A percentile compares a stretch with the other conserved stretches of the same genome.
Evolutionary conservation across 2,113 vertebrate genomes (phyloP).

Genomic region (Toxotes jaculatrix): DNA sequence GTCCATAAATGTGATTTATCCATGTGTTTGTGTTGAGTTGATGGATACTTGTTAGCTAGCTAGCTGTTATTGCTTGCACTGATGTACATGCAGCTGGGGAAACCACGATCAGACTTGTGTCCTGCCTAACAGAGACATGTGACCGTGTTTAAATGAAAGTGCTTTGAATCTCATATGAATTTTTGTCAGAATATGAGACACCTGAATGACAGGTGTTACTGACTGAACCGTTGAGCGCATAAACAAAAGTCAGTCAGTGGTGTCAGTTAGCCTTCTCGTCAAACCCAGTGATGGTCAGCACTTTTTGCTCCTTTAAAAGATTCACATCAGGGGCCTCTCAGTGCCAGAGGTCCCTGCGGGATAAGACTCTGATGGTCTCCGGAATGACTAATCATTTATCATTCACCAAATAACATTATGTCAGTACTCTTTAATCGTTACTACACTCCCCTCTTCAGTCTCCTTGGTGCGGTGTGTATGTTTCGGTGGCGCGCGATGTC

Average conservation of each 20-base stretch:
- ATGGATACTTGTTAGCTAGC: too few species aligned
- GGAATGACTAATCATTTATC: constrained; percentile 44
- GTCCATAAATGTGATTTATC: too few species aligned
- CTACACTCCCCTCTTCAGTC: constrained; percentile 19
- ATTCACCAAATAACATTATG: constrained; percentile 43
- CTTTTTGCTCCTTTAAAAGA: not conserved
- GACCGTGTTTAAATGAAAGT: not conserved
- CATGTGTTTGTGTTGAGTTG: too few species aligned
- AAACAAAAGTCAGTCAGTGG: not conserved
- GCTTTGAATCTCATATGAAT: not conserved
- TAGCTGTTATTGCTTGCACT: too few species aligned
- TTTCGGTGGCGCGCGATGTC: constrained; percentile 37
- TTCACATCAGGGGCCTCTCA: not conserved
- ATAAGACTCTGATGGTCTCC: constrained; percentile 25
- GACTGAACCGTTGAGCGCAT: too few species aligned
- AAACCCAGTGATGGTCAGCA: not conserved
- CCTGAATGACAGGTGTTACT: not conserved
- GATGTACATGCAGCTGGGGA: too few species aligned
- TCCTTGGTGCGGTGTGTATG: not conserved
- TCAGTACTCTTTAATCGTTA: constrained; percentile 19
- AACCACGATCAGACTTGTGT: not conserved
- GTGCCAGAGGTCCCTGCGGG: constrained; percentile 18
- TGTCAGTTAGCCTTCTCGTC: not conserved
- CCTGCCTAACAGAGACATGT: too few species aligned
- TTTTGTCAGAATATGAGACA: not conserved